These are phyloP conservation scores for Plagiodera versicolora DNA, from an alignment of 2,888 invertebrate genomes.

Conservation along the genomic window DNA sequence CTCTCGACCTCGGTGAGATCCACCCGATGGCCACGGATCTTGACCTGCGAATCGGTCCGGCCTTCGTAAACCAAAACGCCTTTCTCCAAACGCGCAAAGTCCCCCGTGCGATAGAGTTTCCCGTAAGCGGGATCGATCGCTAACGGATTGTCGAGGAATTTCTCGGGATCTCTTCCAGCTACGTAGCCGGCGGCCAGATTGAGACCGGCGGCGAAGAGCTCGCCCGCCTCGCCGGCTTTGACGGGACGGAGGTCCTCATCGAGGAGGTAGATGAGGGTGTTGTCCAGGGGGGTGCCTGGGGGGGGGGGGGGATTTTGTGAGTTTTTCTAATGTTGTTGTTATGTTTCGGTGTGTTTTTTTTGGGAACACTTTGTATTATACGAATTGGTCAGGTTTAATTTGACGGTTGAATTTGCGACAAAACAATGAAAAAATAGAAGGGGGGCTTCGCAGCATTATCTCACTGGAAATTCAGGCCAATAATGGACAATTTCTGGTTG, in stretches of 20 bases:
- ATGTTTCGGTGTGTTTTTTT: too few relatives aligned
- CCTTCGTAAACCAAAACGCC: conserved; percentile 74
- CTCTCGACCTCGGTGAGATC: conserved; percentile 84
- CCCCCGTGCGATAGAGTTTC: conserved; percentile 81
- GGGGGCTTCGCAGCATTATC: too few relatives aligned
- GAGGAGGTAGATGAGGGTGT: conserved; percentile 78
- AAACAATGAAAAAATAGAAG: too few relatives aligned
- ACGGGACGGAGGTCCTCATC: conserved; percentile 75
- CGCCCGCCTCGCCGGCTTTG: conserved; percentile 73
- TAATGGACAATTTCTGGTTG: too few relatives aligned
- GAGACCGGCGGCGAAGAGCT: conserved; percentile 78
- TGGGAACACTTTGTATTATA: too few relatives aligned
- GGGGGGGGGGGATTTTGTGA: too few relatives aligned
- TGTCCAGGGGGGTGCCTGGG: conserved; percentile 74
- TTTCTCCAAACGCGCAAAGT: conserved; percentile 74
- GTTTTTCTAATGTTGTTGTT: too few relatives aligned
- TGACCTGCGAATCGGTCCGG: conserved; percentile 80
- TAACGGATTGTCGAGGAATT: conserved; percentile 75
- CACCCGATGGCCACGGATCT: conserved; percentile 84
- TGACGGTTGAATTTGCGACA: too few relatives aligned
- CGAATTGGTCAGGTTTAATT: too few relatives aligned
- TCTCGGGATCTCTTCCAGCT: conserved; percentile 67
- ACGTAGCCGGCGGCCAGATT: conserved; percentile 84
- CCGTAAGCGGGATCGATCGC: conserved; percentile 68
- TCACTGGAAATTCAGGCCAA: too few relatives aligned